These are phyloP conservation scores for Drosophila fungiperda DNA, from an alignment of 2,888 invertebrate genomes.

Conservation along the genomic window DNA sequence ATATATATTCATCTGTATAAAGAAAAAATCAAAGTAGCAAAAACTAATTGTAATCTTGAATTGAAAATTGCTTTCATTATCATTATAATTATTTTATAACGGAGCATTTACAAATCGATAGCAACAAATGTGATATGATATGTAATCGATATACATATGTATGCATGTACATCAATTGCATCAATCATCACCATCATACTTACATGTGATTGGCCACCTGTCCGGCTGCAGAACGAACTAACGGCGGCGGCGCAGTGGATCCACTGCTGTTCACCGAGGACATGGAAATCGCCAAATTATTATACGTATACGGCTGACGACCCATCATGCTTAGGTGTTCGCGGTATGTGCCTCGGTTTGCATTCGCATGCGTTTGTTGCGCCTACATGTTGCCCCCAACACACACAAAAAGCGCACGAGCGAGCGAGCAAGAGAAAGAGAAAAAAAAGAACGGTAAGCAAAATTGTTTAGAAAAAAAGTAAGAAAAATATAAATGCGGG, in stretches of 20 bases:
- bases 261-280: conserved; percentile 83
- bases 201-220: conserved; percentile 84
- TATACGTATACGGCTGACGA: conserved; percentile 81
- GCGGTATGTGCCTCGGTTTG: conserved; percentile 75
- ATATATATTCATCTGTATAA: conserved; percentile 14
- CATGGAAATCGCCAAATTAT: conserved; percentile 84
- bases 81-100: conserved; percentile 15
- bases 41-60: conserved; percentile 45
- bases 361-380: conserved; percentile 76
- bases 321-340: conserved; percentile 82
- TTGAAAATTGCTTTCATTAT: conserved; percentile 51
- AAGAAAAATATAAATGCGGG: conserved; percentile 18
- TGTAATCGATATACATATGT: conserved; percentile 21
- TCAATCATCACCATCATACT: conserved; percentile 56
- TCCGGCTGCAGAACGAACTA: conserved; percentile 87
- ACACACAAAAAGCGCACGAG: neutral
- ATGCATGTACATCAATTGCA: conserved; percentile 23
- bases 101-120: conserved; percentile 49
- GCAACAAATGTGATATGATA: conserved; percentile 34
- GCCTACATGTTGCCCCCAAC: conserved; percentile 53
- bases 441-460: conserved; percentile 25
- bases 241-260: conserved; percentile 87
- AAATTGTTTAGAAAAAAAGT: conserved; percentile 15
- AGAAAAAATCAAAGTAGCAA: conserved; percentile 62
- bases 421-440: neutral